Evolutionary conservation across 2,113 vertebrate species (phyloP).

Genomic region (Chionis minor): DNA sequence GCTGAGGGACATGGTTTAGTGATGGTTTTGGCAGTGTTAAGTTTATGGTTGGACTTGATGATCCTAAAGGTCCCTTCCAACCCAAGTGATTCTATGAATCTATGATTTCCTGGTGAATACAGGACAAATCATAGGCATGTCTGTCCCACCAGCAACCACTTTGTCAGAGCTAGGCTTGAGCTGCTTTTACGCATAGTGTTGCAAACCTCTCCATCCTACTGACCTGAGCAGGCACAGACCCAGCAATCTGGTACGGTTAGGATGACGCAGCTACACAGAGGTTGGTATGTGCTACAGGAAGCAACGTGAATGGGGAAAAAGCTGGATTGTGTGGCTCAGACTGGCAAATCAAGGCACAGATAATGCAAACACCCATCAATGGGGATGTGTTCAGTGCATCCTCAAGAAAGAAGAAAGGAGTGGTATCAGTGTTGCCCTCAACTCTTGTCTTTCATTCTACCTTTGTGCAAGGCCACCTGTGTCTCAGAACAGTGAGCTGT

Average conservation of each 20-base stretch:
- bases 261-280: background rate
- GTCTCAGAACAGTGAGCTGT: background rate
- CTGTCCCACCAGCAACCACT: background rate
- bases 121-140: background rate
- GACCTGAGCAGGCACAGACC: background rate
- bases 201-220: background rate
- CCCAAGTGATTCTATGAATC: too few species aligned
- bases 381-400: background rate
- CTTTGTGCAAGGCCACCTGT: background rate
- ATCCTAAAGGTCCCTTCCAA: too few species aligned
- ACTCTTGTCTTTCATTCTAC: background rate
- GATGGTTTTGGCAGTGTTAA: too few species aligned
- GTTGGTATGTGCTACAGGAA: background rate
- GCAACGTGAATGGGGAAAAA: background rate
- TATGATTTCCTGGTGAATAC: background rate
- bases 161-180: background rate
- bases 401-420: background rate
- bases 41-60: too few species aligned
- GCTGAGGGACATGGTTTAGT: too few species aligned
- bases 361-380: fast-evolving
- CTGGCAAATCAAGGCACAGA: background rate
- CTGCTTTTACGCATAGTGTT: fast-evolving
- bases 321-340: background rate
- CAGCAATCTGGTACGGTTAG: background rate
- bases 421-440: background rate